Conservation (phyloP, 2,113 vertebrate species). For the Pomatostomus ruficeps region DNA sequence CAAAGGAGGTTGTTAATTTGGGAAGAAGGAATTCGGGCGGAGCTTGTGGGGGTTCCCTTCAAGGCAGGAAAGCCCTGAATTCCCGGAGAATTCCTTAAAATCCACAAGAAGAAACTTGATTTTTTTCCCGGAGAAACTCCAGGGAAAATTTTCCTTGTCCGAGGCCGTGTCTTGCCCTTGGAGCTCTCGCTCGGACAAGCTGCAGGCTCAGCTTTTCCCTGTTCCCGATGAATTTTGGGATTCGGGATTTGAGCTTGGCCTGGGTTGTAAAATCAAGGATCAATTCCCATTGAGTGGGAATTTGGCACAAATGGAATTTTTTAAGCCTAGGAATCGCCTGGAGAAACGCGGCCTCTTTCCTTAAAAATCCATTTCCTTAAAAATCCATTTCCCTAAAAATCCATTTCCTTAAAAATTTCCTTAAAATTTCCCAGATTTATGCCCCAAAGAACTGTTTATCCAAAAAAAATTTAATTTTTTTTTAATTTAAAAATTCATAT, state of each 20-base stretch:
- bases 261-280: neutral
- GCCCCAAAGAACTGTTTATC: neutral
- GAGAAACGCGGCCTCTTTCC: neutral
- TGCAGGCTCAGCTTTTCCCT: neutral
- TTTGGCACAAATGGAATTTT: neutral
- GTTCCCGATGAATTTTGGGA: neutral
- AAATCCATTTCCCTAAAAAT: no score
- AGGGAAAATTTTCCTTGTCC: neutral
- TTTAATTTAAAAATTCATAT: no score
- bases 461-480: no score
- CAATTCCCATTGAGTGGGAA: neutral
- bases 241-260: neutral
- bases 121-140: no score
- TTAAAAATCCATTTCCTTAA: no score
- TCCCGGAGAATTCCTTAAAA: neutral
- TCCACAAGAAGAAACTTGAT: neutral
- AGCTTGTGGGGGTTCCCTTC: neutral
- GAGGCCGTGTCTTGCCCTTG: accelerated
- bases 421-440: neutral
- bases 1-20: neutral
- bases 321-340: neutral
- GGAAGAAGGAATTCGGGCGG: neutral
- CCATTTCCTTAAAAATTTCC: no score
- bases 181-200: neutral
- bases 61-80: neutral